Conservation (phyloP, 2,888 invertebrate genomes). For the Didymodactylos carnosus region DNA sequence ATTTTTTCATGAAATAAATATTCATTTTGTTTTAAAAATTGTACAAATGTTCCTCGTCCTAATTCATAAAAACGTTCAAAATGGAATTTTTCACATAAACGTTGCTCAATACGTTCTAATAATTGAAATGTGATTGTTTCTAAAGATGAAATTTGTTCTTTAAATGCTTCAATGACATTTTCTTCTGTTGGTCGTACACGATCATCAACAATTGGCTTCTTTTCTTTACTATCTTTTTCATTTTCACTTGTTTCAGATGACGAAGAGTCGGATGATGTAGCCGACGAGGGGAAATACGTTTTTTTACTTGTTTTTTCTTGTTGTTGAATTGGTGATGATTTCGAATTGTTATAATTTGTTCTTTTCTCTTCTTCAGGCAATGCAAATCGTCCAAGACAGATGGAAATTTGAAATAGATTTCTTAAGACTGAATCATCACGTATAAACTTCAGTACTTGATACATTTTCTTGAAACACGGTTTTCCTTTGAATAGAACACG, state of each 20-base stretch:
- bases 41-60: constrained; percentile 24
- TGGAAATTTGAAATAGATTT: neutral
- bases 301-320: neutral
- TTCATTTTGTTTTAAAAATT: constrained; percentile 18
- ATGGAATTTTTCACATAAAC: constrained; percentile 23
- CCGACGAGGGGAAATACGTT: neutral
- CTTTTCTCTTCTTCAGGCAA: neutral
- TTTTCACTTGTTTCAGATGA: no score
- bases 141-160: neutral
- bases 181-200: neutral
- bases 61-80: constrained; percentile 22
- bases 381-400: neutral
- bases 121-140: neutral
- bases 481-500: neutral
- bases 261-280: neutral
- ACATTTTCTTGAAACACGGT: neutral
- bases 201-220: neutral
- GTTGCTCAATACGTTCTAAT: constrained; percentile 25
- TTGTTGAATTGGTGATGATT: neutral
- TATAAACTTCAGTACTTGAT: neutral
- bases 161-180: neutral
- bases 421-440: neutral
- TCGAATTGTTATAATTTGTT: no score
- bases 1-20: neutral
- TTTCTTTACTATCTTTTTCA: no score